Evolutionary conservation across 1,140 invertebrate genomes (phyloP).

Genomic region (Orius insidiosus): DNA sequence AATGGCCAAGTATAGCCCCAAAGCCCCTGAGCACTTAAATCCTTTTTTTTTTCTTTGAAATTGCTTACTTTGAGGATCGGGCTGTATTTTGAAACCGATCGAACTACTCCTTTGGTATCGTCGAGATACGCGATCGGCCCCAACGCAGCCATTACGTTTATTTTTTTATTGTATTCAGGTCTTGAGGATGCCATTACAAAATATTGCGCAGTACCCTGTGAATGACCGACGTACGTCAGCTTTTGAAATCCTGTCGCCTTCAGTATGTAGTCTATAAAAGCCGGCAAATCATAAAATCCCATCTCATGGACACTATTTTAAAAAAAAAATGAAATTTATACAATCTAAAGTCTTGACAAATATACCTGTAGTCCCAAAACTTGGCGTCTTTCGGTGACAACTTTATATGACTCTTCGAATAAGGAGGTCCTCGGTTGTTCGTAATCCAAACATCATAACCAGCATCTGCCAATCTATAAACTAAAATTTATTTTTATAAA

Average conservation of each 20-base stretch:
- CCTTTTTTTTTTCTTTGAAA: no score
- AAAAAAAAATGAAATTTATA: constrained; percentile 3
- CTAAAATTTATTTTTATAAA: constrained; percentile 25
- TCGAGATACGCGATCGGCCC: constrained; percentile 26
- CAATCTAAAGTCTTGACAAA: not conserved
- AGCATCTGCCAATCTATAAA: constrained; percentile 36
- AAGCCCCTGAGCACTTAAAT: no score
- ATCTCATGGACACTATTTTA: constrained; percentile 39
- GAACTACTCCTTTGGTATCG: constrained; percentile 3
- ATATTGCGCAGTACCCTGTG: constrained; percentile 38
- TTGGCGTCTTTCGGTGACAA: constrained; percentile 22
- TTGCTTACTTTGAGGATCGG: no score
- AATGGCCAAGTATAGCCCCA: no score
- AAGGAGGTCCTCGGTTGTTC: constrained; percentile 45
- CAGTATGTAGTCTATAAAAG: constrained; percentile 40
- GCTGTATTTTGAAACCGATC: not conserved
- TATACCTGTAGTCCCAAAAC: constrained; percentile 35
- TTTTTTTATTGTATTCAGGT: constrained; percentile 34
- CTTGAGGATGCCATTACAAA: constrained; percentile 32
- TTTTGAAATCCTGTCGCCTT: constrained; percentile 29
- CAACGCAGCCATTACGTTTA: constrained; percentile 26
- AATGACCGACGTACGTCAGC: constrained; percentile 38
- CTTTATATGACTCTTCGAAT: constrained; percentile 29
- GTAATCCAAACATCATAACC: constrained; percentile 53
- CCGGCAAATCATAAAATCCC: constrained; percentile 40